phyloP scores from a whole-genome alignment of 2,113 vertebrate species.

The Syrrhaptes paradoxus region DNA sequence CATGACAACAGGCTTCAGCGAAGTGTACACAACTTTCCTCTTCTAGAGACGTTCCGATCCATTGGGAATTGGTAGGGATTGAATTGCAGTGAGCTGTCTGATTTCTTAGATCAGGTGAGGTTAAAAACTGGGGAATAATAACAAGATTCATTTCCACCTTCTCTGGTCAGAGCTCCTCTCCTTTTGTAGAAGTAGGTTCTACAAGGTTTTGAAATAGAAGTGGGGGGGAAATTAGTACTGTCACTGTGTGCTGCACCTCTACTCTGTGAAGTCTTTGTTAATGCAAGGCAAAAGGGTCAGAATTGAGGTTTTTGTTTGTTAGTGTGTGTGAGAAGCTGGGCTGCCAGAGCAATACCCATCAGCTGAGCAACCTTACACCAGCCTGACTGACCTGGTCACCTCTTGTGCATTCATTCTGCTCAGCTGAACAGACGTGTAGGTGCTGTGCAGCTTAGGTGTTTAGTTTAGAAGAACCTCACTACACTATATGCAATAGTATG shows the following conservation, averaged over 20 bases:
- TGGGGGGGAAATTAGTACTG: accelerated
- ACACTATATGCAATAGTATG: not conserved
- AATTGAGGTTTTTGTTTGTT: not conserved
- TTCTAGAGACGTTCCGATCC: not conserved
- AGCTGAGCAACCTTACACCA: not conserved
- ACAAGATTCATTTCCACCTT: not conserved
- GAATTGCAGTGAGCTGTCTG: not conserved
- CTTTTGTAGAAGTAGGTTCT: not conserved
- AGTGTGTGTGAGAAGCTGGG: not conserved
- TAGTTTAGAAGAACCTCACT: not conserved
- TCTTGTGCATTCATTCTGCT: not conserved
- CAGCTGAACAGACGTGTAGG: accelerated
- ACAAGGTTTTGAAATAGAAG: not conserved
- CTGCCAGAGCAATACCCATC: not conserved
- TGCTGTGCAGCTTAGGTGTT: not conserved
- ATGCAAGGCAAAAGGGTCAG: not conserved
- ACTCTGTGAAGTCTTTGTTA: not conserved
- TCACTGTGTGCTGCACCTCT: not conserved
- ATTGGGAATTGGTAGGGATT: not conserved
- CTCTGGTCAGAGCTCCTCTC: not conserved
- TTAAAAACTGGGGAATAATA: not conserved
- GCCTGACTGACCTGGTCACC: not conserved
- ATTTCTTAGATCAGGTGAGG: not conserved
- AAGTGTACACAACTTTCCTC: not conserved
- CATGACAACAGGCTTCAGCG: not conserved